These are phyloP conservation scores for Nomada fabriciana DNA, from an alignment of 2,888 invertebrate genomes.

Conservation along the genomic window DNA sequence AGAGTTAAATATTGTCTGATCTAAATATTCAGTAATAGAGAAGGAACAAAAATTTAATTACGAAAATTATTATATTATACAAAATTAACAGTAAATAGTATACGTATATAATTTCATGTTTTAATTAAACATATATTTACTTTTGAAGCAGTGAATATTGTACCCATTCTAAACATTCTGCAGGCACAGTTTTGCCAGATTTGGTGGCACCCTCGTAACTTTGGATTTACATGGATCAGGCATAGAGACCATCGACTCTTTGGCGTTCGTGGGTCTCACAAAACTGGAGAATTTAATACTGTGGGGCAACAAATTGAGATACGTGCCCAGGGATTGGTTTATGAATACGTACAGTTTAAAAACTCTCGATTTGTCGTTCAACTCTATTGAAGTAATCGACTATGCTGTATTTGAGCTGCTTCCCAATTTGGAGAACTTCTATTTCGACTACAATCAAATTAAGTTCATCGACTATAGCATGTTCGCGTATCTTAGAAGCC, in stretches of 20 bases:
- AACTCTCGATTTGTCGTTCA: slow-evolving; percentile 78
- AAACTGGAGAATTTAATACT: slow-evolving; percentile 73
- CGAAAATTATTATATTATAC: no score
- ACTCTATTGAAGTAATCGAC: slow-evolving; percentile 72
- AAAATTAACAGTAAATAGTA: no score
- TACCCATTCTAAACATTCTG: not conserved
- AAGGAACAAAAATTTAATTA: no score
- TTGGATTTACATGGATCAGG: slow-evolving; percentile 73
- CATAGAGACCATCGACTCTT: slow-evolving; percentile 69
- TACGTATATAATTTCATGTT: no score
- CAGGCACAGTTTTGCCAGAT: slow-evolving; percentile 74
- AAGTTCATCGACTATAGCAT: slow-evolving; percentile 69
- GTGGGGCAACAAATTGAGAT: slow-evolving; percentile 75
- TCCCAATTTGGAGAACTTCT: slow-evolving; percentile 72
- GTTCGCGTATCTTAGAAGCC: slow-evolving; percentile 68
- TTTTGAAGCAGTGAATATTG: no score
- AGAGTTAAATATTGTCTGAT: no score
- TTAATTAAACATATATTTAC: no score
- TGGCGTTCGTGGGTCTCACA: slow-evolving; percentile 71
- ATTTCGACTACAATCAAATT: slow-evolving; percentile 77
- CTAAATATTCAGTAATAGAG: no score
- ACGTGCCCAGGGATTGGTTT: slow-evolving; percentile 71
- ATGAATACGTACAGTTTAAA: slow-evolving; percentile 67
- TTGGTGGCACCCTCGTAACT: slow-evolving; percentile 62
- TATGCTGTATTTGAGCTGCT: slow-evolving; percentile 66